A percentile compares a stretch with the other conserved stretches of the same genome.
These are phyloP conservation scores for Harpagifer antarcticus DNA, from an alignment of 2,797 vertebrate species.

Conservation along the genomic window DNA sequence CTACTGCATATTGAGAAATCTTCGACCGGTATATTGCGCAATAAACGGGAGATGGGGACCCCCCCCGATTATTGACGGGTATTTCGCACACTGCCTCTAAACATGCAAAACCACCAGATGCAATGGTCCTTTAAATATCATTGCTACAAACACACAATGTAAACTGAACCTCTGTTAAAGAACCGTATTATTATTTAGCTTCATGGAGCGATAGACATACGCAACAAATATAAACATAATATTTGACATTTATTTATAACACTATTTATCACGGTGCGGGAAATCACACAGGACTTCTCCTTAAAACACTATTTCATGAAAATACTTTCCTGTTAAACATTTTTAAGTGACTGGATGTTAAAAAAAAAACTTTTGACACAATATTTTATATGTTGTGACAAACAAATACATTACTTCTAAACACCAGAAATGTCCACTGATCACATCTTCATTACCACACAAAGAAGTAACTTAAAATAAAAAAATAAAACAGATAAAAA, in stretches of 20 bases:
- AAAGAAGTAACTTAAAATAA: not conserved
- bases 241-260: conserved; percentile 26
- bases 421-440: not conserved
- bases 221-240: conserved; percentile 33
- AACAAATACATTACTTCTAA: conserved; percentile 5
- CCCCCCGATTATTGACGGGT: no score
- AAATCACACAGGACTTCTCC: not conserved
- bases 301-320: conserved; percentile 4
- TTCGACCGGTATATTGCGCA: no score
- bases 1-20: no score
- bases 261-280: conserved; percentile 23
- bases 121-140: conserved; percentile 8
- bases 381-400: not conserved
- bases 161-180: conserved; percentile 9
- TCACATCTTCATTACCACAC: conserved; percentile 21
- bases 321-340: conserved; percentile 5
- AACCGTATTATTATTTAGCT: not conserved
- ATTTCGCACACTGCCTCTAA: no score
- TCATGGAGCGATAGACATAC: conserved; percentile 6
- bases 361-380: conserved; percentile 15
- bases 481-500: not conserved
- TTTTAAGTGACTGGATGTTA: not conserved
- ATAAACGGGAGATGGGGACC: no score
- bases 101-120: not conserved
- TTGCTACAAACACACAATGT: not conserved